phyloP scores from a whole-genome alignment of 2,113 vertebrate genomes.

The Suncus etruscus region DNA sequence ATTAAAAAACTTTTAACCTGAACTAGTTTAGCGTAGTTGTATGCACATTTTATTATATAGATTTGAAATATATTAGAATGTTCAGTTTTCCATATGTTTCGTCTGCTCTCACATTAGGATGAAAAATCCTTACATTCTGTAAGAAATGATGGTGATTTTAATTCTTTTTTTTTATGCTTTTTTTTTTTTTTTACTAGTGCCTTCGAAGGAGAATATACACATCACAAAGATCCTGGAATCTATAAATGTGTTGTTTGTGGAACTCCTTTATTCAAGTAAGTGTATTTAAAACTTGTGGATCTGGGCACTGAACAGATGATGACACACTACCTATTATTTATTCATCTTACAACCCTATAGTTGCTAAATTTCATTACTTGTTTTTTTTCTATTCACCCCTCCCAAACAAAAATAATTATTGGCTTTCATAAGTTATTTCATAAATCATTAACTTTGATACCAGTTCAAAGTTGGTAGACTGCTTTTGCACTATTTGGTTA shows the following conservation, averaged over 20 bases:
- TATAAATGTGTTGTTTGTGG: conserved; percentile 97
- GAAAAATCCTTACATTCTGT: conserved; percentile 62
- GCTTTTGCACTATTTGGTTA: conserved; percentile 10
- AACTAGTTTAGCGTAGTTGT: conserved; percentile 61
- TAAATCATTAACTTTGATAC: too few species aligned
- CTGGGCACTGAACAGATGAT: background rate
- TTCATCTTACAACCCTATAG: conserved; percentile 6
- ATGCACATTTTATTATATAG: conserved; percentile 70
- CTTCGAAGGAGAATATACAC: conserved; percentile 93
- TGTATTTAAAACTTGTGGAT: conserved; percentile 67
- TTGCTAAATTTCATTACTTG: conserved; percentile 41
- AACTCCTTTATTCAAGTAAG: conserved; percentile 94
- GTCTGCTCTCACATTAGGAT: conserved; percentile 79
- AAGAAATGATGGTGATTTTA: conserved; percentile 56
- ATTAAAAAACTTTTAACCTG: background rate
- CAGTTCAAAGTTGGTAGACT: conserved; percentile 26
- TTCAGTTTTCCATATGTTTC: conserved; percentile 78
- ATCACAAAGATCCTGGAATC: conserved; percentile 93
- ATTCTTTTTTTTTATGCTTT: conserved; percentile 79
- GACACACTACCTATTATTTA: background rate
- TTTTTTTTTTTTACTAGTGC: conserved; percentile 89
- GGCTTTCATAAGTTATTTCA: background rate
- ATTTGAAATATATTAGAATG: conserved; percentile 72
- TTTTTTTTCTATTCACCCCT: background rate
- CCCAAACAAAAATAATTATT: background rate